Conservation (phyloP, 2,797 vertebrate genomes). For the Alauda arvensis region DNA sequence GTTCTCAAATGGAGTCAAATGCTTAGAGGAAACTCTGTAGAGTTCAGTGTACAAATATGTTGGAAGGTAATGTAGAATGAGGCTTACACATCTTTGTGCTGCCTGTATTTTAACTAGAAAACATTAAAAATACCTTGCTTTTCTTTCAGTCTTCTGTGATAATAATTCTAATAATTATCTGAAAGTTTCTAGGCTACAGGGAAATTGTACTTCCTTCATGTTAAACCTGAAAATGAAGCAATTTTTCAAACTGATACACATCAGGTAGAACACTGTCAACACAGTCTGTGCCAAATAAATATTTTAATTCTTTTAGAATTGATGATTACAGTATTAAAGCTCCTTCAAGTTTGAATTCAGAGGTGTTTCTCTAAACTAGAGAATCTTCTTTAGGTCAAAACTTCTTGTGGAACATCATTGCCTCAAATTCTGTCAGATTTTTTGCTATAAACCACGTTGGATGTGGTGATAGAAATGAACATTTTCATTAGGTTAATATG, state of each 20-base stretch:
- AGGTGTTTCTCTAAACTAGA: not conserved
- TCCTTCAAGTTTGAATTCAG: not conserved
- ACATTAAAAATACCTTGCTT: not conserved
- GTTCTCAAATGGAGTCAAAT: not conserved
- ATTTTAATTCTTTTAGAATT: not conserved
- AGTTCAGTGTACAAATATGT: not conserved
- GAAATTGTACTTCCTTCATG: not conserved
- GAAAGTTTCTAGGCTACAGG: not conserved
- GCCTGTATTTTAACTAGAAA: not conserved
- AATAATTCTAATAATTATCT: not conserved
- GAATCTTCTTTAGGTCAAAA: not conserved
- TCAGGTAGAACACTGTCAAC: not conserved
- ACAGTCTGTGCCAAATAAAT: not conserved
- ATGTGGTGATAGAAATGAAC: not conserved
- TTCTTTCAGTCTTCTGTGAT: not conserved
- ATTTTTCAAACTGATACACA: not conserved
- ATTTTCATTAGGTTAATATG: not conserved
- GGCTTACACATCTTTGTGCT: not conserved
- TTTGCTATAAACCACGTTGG: not conserved
- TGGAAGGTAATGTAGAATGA: not conserved
- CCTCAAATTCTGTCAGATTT: not conserved
- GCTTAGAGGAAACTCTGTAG: not conserved
- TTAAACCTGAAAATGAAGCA: conserved; percentile 2
- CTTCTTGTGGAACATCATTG: not conserved
- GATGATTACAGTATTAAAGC: not conserved